Evolutionary conservation across 2,113 vertebrate genomes (phyloP), one percentile per base, ranked within the genome.

Genomic region (Noturus placidus): DNA sequence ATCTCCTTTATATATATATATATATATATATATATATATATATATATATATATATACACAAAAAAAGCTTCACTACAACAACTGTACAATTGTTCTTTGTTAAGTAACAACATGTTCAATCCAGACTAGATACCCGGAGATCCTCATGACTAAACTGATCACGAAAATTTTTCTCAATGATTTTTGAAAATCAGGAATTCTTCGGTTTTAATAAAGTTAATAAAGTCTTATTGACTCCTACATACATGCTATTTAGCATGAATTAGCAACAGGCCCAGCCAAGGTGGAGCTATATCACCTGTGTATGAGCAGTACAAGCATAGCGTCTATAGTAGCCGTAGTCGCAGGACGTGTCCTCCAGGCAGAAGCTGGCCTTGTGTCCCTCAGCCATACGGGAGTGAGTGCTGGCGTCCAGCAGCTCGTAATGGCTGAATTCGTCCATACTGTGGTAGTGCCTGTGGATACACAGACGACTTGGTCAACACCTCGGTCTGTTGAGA

Each of bases 371-470:
- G 77, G 97, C 98, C 93, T 99, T 99, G 94, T 99, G 98, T 87
- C 98, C 98, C 91, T 99, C 98, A 30, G 98, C 98, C 92, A 99
- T 96, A 77, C 96, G 97, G 35, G 94, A 95, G 0, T 99, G 97
- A 5, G 96, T 95, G 87, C 74, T 94, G 33, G 97, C 93, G 82
- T 99, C 98, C 91, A 99, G 90, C 89, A 99, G 96, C 46, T 99
- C 98, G 27, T 99, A 99, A 93, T 99, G 98, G 91, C 98, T 99
- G 94, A 99, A 99, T 92, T 99, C 98, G 56, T 99, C 98, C 98
- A 99, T 99, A 93, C 98, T 99, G 94, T 99, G 98, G 89, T 94
- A 99, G 92, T 99, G 98, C 90, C 98, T 99, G 90, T 8, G 69
- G 42, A 82, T 20, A 52, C 7, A 80, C 30, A 85, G 38, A 78